Evolutionary conservation across 35 echinoderm and acorn worm species (phyloP).

Genomic region (Patiria miniata): DNA sequence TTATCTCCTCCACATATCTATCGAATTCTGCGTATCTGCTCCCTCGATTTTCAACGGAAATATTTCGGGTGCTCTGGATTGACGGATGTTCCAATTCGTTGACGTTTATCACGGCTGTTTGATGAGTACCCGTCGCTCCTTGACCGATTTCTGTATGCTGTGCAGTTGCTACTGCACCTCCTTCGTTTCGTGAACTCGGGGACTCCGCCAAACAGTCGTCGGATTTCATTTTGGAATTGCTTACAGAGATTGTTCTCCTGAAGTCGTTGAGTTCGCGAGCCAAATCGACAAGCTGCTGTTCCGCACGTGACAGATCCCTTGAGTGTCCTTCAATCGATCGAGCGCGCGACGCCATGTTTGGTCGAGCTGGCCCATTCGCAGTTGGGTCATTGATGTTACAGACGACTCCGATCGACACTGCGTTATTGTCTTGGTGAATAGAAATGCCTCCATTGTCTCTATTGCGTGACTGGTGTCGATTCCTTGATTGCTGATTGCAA

Average conservation of each 20-base stretch:
- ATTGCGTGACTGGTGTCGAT: too few relatives aligned
- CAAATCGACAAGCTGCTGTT: conserved; percentile 4
- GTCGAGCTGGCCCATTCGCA: neutral
- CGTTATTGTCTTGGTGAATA: neutral
- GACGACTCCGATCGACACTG: neutral
- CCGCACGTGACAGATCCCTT: neutral
- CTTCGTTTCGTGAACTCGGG: neutral
- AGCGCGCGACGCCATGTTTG: too few relatives aligned
- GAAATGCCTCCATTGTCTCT: neutral
- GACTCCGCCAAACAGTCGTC: neutral
- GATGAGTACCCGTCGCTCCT: neutral
- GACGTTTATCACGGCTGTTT: too few relatives aligned
- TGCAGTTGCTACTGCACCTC: neutral
- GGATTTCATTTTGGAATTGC: neutral
- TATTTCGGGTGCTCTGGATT: neutral
- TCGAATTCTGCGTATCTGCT: neutral
- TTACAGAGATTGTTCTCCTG: neutral
- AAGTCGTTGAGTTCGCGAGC: neutral
- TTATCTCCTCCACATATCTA: conserved; percentile 5
- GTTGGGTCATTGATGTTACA: neutral
- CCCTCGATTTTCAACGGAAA: too few relatives aligned
- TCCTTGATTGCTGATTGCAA: too few relatives aligned
- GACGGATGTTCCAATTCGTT: neutral
- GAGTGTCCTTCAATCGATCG: neutral
- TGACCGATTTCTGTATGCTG: neutral